Evolutionary conservation across 2,888 invertebrate species (phyloP).

Genomic region (Amphipyra tragopoginis): DNA sequence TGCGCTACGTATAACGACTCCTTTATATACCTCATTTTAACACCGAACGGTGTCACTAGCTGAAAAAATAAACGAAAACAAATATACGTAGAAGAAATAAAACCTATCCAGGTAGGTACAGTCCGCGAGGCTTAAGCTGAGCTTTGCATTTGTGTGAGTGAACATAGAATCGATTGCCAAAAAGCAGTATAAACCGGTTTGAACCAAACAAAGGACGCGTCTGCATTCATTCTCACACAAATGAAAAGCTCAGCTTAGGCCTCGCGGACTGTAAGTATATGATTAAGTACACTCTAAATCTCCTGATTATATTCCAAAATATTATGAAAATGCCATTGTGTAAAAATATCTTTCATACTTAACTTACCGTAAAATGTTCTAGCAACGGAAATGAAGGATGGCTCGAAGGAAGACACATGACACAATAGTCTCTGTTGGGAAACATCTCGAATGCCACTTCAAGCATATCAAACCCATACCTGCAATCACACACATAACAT

Average conservation of each 20-base stretch:
- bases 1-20: constrained; percentile 81
- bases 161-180: too few relatives aligned
- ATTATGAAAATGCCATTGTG: too few relatives aligned
- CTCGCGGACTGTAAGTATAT: too few relatives aligned
- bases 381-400: constrained; percentile 87
- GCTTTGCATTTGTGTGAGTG: too few relatives aligned
- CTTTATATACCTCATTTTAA: constrained; percentile 74
- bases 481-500: constrained; percentile 46
- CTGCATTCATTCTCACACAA: too few relatives aligned
- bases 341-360: too few relatives aligned
- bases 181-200: too few relatives aligned
- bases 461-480: constrained; percentile 88
- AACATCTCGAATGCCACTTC: constrained; percentile 91
- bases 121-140: too few relatives aligned
- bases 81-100: background rate
- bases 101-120: background rate
- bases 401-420: constrained; percentile 89
- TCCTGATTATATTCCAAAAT: background rate
- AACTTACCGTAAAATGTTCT: constrained; percentile 89
- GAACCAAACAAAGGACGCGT: too few relatives aligned
- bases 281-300: too few relatives aligned
- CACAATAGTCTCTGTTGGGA: constrained; percentile 91
- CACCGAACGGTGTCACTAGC: constrained; percentile 77
- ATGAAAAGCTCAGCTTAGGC: too few relatives aligned
- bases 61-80: constrained; percentile 63